A percentile compares a stretch with the other conserved stretches of the same genome.
Conservation (phyloP, 2,113 vertebrate species). For the Nibea albiflora region DNA sequence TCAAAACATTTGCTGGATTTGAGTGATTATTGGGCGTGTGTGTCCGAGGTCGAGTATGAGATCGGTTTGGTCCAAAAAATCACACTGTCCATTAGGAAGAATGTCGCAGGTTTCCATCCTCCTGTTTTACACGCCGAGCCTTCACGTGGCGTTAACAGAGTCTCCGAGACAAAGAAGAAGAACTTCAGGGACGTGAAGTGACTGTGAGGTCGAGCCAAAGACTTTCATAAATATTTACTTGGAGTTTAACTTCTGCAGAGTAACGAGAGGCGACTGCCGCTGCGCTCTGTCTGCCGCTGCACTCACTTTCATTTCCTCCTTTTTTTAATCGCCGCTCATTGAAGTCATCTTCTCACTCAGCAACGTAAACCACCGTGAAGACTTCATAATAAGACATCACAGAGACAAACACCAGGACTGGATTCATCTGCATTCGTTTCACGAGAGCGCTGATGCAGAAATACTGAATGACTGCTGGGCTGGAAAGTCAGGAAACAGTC, state of each 20-base stretch:
- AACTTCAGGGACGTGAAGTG: not conserved
- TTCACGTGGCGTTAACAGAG: not conserved
- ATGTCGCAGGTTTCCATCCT: too few species aligned
- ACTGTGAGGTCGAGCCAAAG: not conserved
- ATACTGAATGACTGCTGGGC: too few species aligned
- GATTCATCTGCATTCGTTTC: not conserved
- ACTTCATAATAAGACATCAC: not conserved
- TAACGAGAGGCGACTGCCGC: not conserved
- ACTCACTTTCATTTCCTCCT: conserved; percentile 14
- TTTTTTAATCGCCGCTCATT: not conserved
- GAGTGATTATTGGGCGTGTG: too few species aligned
- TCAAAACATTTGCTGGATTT: too few species aligned
- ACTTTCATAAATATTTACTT: not conserved
- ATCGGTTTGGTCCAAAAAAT: too few species aligned
- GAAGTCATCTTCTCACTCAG: not conserved
- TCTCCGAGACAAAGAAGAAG: not conserved
- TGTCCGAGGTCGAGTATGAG: too few species aligned
- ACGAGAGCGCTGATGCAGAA: too few species aligned
- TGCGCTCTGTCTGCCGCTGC: not conserved
- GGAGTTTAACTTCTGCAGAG: not conserved
- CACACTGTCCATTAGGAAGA: too few species aligned
- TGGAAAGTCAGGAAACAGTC: not conserved
- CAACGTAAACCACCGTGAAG: not conserved
- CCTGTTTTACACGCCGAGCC: not conserved
- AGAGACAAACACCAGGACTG: not conserved